These are phyloP conservation scores for Phylloscopus trochiloides DNA, from an alignment of 2,113 vertebrate species.

Conservation along the genomic window DNA sequence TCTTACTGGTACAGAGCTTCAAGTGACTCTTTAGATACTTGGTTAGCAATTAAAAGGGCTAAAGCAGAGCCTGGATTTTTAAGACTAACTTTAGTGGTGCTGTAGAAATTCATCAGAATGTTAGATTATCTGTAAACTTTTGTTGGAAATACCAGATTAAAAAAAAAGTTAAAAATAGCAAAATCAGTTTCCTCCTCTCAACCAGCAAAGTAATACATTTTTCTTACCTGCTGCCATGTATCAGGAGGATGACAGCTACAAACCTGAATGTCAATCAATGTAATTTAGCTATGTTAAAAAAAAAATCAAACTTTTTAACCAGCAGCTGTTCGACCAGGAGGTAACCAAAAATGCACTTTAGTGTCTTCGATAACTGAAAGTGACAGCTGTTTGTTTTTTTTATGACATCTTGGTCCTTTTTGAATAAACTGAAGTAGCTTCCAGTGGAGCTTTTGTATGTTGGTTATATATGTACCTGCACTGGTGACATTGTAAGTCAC, in stretches of 20 bases:
- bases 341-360: constrained; percentile 76
- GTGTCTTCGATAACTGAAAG: constrained; percentile 63
- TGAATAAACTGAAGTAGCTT: constrained; percentile 72
- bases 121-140: constrained; percentile 22
- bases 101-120: constrained; percentile 63
- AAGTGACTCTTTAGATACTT: constrained; percentile 49
- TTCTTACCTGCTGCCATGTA: constrained; percentile 48
- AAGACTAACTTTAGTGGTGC: constrained; percentile 63
- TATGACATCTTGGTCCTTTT: constrained; percentile 65
- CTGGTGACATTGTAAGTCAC: constrained; percentile 76
- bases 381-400: constrained; percentile 49
- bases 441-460: constrained; percentile 72
- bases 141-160: background rate
- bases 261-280: constrained; percentile 54
- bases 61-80: constrained; percentile 62
- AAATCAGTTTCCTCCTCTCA: constrained; percentile 29
- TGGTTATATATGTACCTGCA: constrained; percentile 76
- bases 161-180: background rate
- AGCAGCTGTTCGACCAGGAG: constrained; percentile 65
- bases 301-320: constrained; percentile 40
- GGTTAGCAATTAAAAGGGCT: constrained; percentile 60
- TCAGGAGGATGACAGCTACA: constrained; percentile 39
- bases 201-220: constrained; percentile 11
- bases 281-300: constrained; percentile 7
- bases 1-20: constrained; percentile 61